A percentile compares a stretch with the other conserved stretches of the same genome.
Evolutionary conservation across 2,888 invertebrate genomes (phyloP).

Genomic region (Netelia virgata): DNA sequence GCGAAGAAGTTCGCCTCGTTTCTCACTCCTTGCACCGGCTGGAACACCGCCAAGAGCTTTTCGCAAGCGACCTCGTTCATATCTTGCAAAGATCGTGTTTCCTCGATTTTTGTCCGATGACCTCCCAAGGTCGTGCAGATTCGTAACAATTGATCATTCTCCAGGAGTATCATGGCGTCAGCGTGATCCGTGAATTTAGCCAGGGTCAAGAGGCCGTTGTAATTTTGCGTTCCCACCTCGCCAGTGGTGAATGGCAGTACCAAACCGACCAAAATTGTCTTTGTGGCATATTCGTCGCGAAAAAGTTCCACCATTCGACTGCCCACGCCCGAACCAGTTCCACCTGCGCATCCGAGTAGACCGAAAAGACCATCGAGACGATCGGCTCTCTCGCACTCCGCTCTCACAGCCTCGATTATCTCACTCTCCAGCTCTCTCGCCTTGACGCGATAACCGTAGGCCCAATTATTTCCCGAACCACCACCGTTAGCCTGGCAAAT

Average conservation of each 20-base stretch:
- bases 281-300: slow-evolving; percentile 85
- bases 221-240: slow-evolving; percentile 86
- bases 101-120: slow-evolving; percentile 67
- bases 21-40: slow-evolving; percentile 81
- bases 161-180: slow-evolving; percentile 84
- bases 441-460: slow-evolving; percentile 85
- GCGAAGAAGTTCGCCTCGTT: slow-evolving; percentile 79
- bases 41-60: slow-evolving; percentile 85
- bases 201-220: slow-evolving; percentile 86
- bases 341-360: slow-evolving; percentile 86
- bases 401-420: slow-evolving; percentile 83
- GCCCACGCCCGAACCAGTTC: slow-evolving; percentile 87
- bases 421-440: slow-evolving; percentile 82
- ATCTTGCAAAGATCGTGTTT: slow-evolving; percentile 81
- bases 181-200: slow-evolving; percentile 84
- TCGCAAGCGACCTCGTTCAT: slow-evolving; percentile 85
- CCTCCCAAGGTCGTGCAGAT: slow-evolving; percentile 81
- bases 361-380: slow-evolving; percentile 84
- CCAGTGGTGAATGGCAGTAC: slow-evolving; percentile 85
- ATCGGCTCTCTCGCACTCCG: slow-evolving; percentile 85
- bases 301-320: slow-evolving; percentile 84
- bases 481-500: slow-evolving; percentile 83
- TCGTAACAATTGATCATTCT: slow-evolving; percentile 85
- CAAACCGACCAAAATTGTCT: slow-evolving; percentile 83
- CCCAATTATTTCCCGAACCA: slow-evolving; percentile 87